Percentiles rank a stretch among this genome's conserved stretches.
phyloP scores from a whole-genome alignment of 1,140 invertebrate species.

The Diachasmimorpha longicaudata region DNA sequence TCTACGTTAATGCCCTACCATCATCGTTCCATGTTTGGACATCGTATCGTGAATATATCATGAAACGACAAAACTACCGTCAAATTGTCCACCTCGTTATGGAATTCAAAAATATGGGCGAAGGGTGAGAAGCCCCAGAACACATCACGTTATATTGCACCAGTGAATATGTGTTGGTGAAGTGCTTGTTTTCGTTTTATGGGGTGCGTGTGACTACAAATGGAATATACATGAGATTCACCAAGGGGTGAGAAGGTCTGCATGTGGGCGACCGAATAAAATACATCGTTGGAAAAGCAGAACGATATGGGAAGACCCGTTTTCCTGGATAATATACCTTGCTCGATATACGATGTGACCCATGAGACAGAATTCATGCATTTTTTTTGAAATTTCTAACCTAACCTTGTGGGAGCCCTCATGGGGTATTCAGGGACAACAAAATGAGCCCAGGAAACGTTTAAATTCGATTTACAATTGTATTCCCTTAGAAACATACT shows the following conservation, averaged over 20 bases:
- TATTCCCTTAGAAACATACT: not conserved
- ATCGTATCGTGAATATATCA: not conserved
- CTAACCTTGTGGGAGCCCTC: not conserved
- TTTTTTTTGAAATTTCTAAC: not conserved
- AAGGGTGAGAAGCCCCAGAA: not conserved
- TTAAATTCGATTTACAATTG: not conserved
- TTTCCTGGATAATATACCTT: not conserved
- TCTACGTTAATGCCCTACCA: not conserved
- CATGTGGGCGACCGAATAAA: not conserved
- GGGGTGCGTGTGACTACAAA: constrained; percentile 42
- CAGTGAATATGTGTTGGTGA: not conserved
- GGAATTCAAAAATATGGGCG: not conserved
- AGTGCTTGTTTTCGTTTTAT: constrained; percentile 47
- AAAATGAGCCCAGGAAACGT: not conserved
- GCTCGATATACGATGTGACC: not conserved
- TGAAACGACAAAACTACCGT: not conserved
- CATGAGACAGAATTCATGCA: not conserved
- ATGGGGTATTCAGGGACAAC: not conserved
- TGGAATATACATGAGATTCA: constrained; percentile 53
- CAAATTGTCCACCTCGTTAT: not conserved
- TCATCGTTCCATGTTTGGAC: not conserved
- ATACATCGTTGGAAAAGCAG: not conserved
- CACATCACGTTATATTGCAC: not conserved
- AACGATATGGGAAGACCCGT: not conserved
- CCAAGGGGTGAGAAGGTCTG: constrained; percentile 19